Evolutionary conservation across 2,888 invertebrate genomes (phyloP).

Genomic region (Pterobdella sp.): DNA sequence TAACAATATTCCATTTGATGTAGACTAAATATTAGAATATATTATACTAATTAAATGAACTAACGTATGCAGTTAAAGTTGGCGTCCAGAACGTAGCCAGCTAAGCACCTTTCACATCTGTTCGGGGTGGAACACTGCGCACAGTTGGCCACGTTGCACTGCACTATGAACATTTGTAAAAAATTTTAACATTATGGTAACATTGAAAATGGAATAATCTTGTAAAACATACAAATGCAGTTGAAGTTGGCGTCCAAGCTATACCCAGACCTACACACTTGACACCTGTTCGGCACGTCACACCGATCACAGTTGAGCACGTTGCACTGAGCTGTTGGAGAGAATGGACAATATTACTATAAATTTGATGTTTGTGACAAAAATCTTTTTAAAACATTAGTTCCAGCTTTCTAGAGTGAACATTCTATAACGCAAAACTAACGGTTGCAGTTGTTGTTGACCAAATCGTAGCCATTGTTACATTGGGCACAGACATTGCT

Average conservation of each 20-base stretch:
- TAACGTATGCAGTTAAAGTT: slow-evolving; percentile 12
- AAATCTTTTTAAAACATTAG: neutral
- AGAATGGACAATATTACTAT: neutral
- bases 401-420: neutral
- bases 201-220: too few species aligned
- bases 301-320: slow-evolving; percentile 18
- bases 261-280: neutral
- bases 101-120: slow-evolving; percentile 11
- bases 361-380: neutral
- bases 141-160: slow-evolving; percentile 21
- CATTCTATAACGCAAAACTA: neutral
- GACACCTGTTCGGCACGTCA: neutral
- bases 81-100: slow-evolving; percentile 8
- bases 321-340: slow-evolving; percentile 1
- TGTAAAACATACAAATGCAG: too few species aligned
- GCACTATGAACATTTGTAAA: neutral
- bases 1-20: neutral
- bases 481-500: slow-evolving; percentile 13
- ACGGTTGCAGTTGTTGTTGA: slow-evolving; percentile 20
- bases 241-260: neutral
- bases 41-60: neutral
- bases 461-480: neutral
- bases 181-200: too few species aligned
- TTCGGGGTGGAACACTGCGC: slow-evolving; percentile 5
- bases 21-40: too few species aligned